These are phyloP conservation scores for Euura saliciscinereae DNA, from an alignment of 1,140 invertebrate genomes.

Conservation along the genomic window DNA sequence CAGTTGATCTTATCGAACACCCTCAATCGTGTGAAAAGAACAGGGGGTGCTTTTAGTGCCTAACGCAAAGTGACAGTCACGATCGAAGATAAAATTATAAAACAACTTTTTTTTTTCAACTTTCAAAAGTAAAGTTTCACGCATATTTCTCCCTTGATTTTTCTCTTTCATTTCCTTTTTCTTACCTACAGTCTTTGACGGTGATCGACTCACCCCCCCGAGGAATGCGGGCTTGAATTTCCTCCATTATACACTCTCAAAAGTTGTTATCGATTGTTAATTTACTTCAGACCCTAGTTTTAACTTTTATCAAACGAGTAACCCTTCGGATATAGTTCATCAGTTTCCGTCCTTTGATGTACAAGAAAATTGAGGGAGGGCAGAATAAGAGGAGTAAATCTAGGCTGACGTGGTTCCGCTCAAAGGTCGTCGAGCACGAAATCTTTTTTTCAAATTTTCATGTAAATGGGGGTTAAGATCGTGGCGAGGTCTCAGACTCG, in stretches of 20 bases:
- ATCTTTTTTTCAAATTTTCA: neutral
- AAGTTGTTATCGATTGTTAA: too few species aligned
- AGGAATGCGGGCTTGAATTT: too few species aligned
- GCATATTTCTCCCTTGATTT: neutral
- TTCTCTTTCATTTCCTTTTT: neutral
- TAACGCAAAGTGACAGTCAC: neutral
- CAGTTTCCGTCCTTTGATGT: too few species aligned
- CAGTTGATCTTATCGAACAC: too few species aligned
- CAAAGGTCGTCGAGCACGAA: neutral
- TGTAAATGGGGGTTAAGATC: neutral
- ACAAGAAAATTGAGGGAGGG: too few species aligned
- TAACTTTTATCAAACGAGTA: too few species aligned
- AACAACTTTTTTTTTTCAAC: neutral
- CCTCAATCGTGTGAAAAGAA: neutral
- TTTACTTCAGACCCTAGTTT: too few species aligned
- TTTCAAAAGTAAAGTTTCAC: neutral
- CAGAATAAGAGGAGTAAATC: neutral
- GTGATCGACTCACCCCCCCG: too few species aligned
- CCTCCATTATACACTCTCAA: too few species aligned
- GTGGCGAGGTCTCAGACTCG: neutral
- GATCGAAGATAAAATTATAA: neutral
- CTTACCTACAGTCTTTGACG: neutral
- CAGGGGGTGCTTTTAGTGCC: neutral
- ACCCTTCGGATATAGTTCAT: too few species aligned
- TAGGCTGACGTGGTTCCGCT: neutral